Evolutionary conservation across 2,888 invertebrate genomes (phyloP).

Genomic region (Theretra japonica): DNA sequence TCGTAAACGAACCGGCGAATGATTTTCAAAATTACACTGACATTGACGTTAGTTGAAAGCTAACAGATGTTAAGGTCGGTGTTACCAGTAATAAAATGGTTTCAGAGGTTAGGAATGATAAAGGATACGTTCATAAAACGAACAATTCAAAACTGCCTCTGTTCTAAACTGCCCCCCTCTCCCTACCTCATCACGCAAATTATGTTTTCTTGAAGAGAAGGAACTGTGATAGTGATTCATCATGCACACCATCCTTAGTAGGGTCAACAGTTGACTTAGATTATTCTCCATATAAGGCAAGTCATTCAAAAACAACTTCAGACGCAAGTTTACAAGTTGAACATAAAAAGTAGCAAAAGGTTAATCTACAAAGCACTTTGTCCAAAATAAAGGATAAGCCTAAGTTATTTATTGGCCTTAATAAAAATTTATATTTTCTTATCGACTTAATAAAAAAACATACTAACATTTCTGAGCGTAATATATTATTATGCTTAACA

Average conservation of each 20-base stretch:
- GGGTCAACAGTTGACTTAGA: constrained; percentile 5
- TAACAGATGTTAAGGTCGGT: constrained; percentile 25
- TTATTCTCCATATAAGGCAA: too few relatives aligned
- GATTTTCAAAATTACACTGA: not conserved
- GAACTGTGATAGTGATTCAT: not conserved
- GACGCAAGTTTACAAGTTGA: not conserved
- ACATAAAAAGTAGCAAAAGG: not conserved
- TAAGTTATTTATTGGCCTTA: not conserved
- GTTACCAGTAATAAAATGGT: constrained; percentile 29
- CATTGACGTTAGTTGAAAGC: not conserved
- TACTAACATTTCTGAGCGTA: not conserved
- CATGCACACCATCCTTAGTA: not conserved
- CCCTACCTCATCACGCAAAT: constrained; percentile 9
- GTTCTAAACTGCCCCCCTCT: constrained; percentile 33
- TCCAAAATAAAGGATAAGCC: constrained; percentile 17
- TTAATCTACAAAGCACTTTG: constrained; percentile 1
- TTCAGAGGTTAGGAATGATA: constrained; percentile 29
- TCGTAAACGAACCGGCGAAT: constrained; percentile 27
- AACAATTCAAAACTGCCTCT: constrained; percentile 35
- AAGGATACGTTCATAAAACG: constrained; percentile 30
- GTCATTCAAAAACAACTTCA: not conserved
- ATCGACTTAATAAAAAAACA: not conserved
- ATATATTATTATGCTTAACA: not conserved
- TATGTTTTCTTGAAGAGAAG: not conserved
- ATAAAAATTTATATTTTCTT: not conserved